Percentiles rank a stretch among this genome's conserved stretches.
phyloP scores from a whole-genome alignment of 2,888 invertebrate species.

The Aphidius colemani region DNA sequence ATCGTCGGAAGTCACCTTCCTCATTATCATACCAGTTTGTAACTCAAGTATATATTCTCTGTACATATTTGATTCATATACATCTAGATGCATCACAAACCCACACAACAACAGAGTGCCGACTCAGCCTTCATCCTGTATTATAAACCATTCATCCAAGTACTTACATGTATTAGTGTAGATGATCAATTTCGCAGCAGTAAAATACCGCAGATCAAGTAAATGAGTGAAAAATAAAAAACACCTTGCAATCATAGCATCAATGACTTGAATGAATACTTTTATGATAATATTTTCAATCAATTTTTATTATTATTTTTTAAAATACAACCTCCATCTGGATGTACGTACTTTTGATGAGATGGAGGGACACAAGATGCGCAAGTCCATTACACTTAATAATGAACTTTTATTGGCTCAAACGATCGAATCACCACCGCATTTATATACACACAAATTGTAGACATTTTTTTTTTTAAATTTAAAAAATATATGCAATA shows the following conservation, averaged over 20 bases:
- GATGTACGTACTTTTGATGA: too few relatives aligned
- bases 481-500: too few relatives aligned
- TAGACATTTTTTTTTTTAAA: neutral
- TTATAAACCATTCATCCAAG: constrained; percentile 43
- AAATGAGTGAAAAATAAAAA: constrained; percentile 17
- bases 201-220: constrained; percentile 22
- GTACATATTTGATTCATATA: constrained; percentile 17
- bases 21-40: constrained; percentile 59
- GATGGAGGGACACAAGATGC: constrained; percentile 57
- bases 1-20: constrained; percentile 62
- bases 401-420: constrained; percentile 58
- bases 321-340: too few relatives aligned
- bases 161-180: constrained; percentile 47
- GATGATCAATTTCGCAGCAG: constrained; percentile 53
- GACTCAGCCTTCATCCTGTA: constrained; percentile 59
- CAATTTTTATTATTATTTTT: too few relatives aligned
- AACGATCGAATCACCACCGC: constrained; percentile 57
- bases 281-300: too few relatives aligned
- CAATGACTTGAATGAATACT: too few relatives aligned
- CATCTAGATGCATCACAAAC: constrained; percentile 35
- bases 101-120: too few relatives aligned
- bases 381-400: constrained; percentile 61
- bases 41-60: constrained; percentile 44
- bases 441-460: constrained; percentile 25
- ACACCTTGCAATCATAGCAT: too few relatives aligned